These are phyloP conservation scores for Apodemia mormo DNA, from an alignment of 2,888 invertebrate genomes.

Conservation along the genomic window DNA sequence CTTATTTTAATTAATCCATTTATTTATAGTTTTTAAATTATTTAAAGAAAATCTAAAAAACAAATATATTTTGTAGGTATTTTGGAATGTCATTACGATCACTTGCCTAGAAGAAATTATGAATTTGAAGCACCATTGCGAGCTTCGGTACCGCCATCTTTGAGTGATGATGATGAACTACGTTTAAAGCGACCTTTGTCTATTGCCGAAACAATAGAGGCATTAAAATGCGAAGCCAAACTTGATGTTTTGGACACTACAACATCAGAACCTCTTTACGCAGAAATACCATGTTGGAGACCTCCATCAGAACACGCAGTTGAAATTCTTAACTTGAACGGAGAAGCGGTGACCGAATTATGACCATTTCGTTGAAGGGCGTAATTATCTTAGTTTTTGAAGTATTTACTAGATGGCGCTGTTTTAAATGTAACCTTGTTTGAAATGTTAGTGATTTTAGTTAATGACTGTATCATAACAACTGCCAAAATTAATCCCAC, in stretches of 20 bases:
- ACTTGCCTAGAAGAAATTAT: slow-evolving; percentile 72
- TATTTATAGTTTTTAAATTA: slow-evolving; percentile 14
- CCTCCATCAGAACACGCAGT: slow-evolving; percentile 73
- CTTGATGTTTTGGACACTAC: slow-evolving; percentile 64
- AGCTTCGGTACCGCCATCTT: slow-evolving; percentile 63
- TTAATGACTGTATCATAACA: neutral
- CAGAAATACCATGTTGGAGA: slow-evolving; percentile 84
- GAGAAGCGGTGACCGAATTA: slow-evolving; percentile 78
- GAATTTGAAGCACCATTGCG: slow-evolving; percentile 54
- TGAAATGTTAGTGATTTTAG: slow-evolving; percentile 8
- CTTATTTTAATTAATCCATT: neutral
- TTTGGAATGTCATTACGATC: slow-evolving; percentile 84
- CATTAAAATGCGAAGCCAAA: slow-evolving; percentile 71
- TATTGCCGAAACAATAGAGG: slow-evolving; percentile 67
- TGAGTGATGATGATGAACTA: slow-evolving; percentile 52
- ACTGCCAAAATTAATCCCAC: no score
- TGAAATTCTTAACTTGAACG: slow-evolving; percentile 68
- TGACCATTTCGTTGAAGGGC: slow-evolving; percentile 46
- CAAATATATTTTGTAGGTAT: slow-evolving; percentile 56
- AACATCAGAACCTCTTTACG: slow-evolving; percentile 83
- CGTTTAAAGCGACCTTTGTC: slow-evolving; percentile 52
- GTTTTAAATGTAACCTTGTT: slow-evolving; percentile 26
- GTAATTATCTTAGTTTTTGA: neutral
- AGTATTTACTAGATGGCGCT: slow-evolving; percentile 54
- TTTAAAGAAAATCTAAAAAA: slow-evolving; percentile 6